Evolutionary conservation across 2,113 vertebrate genomes (phyloP).

Genomic region (Periophthalmodon schlosseri): DNA sequence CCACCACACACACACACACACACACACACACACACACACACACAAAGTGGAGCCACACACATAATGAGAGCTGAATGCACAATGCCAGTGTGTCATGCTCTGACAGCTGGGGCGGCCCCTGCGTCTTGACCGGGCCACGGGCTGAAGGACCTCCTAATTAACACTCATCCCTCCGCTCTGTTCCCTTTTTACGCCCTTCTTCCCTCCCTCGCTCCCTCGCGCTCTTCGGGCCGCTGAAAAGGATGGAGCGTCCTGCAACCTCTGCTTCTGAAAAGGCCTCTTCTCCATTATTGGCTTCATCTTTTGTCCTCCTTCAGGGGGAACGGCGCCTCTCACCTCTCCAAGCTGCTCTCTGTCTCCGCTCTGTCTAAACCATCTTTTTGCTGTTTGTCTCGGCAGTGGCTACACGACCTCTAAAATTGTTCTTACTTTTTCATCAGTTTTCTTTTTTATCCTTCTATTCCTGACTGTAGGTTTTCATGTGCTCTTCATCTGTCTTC

Average conservation of each 20-base stretch:
- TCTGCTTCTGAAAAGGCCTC: slow-evolving; percentile 70
- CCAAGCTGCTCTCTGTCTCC: slow-evolving; percentile 34
- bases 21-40: slow-evolving; percentile 16
- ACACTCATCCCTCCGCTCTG: slow-evolving; percentile 77
- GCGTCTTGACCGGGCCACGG: slow-evolving; percentile 74
- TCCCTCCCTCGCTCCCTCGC: slow-evolving; percentile 47
- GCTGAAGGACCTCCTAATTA: slow-evolving; percentile 84
- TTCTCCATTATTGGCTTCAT: slow-evolving; percentile 71
- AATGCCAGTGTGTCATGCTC: slow-evolving; percentile 81
- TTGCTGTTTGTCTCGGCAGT: slow-evolving; percentile 18
- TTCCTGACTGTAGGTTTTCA: slow-evolving; percentile 13
- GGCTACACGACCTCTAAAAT: slow-evolving; percentile 49
- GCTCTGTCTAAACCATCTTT: slow-evolving; percentile 47
- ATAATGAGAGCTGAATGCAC: slow-evolving; percentile 83
- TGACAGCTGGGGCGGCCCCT: slow-evolving; percentile 80
- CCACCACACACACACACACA: slow-evolving; percentile 36
- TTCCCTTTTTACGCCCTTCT: slow-evolving; percentile 47
- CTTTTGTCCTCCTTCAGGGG: slow-evolving; percentile 71
- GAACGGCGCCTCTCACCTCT: slow-evolving; percentile 71
- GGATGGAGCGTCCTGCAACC: slow-evolving; percentile 66
- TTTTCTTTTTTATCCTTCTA: slow-evolving; percentile 15
- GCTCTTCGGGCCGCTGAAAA: slow-evolving; percentile 56
- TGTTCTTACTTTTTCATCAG: slow-evolving; percentile 13
- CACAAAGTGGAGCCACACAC: slow-evolving; percentile 55
- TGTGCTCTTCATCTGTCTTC: slow-evolving; percentile 18